phyloP scores from a whole-genome alignment of 1,140 invertebrate species.

The Macrotrachela quadricornifera region DNA sequence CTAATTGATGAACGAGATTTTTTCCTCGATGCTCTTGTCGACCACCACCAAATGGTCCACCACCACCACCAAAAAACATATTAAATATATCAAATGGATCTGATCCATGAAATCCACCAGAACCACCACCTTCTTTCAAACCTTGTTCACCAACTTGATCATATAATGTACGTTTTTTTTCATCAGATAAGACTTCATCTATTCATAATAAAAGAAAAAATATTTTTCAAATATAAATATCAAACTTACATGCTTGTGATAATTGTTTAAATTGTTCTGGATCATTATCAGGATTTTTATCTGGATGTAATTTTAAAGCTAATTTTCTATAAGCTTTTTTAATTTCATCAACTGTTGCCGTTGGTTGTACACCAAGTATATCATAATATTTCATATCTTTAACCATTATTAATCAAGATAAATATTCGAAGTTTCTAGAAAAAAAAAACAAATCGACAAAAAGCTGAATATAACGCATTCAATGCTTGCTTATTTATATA shows the following conservation, averaged over 20 bases:
- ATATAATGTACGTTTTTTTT: constrained; percentile 80
- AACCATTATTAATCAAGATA: constrained; percentile 46
- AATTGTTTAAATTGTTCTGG: constrained; percentile 9
- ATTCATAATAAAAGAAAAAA: too few species aligned
- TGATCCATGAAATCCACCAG: constrained; percentile 44
- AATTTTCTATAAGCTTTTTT: constrained; percentile 53
- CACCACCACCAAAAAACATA: constrained; percentile 67
- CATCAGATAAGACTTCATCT: constrained; percentile 79
- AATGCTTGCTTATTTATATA: too few species aligned
- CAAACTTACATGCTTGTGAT: constrained; percentile 6
- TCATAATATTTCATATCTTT: constrained; percentile 94
- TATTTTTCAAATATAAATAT: too few species aligned
- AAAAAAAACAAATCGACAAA: too few species aligned
- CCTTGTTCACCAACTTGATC: constrained; percentile 93
- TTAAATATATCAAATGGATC: constrained; percentile 92
- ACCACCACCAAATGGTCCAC: constrained; percentile 15
- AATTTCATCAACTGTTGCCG: constrained; percentile 67
- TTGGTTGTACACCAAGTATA: constrained; percentile 71
- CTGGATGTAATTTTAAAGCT: constrained; percentile 89
- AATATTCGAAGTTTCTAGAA: too few species aligned
- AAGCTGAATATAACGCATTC: too few species aligned
- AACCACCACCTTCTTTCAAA: constrained; percentile 69
- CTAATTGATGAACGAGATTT: constrained; percentile 78
- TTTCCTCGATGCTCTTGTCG: constrained; percentile 55
- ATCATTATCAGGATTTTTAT: constrained; percentile 86